Evolutionary conservation across 2,113 vertebrate species (phyloP).

Genomic region (Henicopernis longicauda): DNA sequence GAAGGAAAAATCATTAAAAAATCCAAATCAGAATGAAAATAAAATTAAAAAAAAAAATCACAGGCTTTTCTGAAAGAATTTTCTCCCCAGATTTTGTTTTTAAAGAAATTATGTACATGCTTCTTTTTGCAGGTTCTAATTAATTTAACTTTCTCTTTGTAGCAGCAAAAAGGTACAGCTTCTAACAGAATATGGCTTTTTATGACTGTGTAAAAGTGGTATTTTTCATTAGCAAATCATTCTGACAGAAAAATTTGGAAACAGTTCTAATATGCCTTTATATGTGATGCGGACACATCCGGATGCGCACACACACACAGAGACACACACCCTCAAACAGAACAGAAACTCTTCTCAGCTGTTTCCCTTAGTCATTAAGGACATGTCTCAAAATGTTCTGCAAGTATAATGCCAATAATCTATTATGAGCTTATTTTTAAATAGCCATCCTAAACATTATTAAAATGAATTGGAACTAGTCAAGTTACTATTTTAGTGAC

Average conservation of each 20-base stretch:
- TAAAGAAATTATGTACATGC: background rate
- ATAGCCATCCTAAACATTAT: background rate
- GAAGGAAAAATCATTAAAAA: background rate
- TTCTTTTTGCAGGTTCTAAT: background rate
- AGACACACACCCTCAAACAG: background rate
- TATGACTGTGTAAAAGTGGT: background rate
- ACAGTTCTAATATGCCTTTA: background rate
- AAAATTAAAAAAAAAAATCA: background rate
- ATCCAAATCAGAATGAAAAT: background rate
- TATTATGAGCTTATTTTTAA: background rate
- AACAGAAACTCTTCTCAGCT: background rate
- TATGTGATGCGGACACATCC: rapidly evolving
- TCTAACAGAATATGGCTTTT: background rate
- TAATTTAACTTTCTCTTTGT: background rate
- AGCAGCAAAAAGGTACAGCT: background rate
- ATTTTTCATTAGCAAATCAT: background rate
- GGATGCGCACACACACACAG: rapidly evolving
- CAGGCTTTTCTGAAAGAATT: background rate
- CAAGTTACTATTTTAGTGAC: background rate
- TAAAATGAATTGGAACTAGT: background rate
- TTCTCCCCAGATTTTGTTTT: background rate
- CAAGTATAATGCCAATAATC: background rate
- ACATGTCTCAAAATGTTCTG: background rate
- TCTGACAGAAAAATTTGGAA: background rate
- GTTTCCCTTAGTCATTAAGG: background rate